phyloP scores from a whole-genome alignment of 1,140 invertebrate species.

The Aphelenchoides avenae region DNA sequence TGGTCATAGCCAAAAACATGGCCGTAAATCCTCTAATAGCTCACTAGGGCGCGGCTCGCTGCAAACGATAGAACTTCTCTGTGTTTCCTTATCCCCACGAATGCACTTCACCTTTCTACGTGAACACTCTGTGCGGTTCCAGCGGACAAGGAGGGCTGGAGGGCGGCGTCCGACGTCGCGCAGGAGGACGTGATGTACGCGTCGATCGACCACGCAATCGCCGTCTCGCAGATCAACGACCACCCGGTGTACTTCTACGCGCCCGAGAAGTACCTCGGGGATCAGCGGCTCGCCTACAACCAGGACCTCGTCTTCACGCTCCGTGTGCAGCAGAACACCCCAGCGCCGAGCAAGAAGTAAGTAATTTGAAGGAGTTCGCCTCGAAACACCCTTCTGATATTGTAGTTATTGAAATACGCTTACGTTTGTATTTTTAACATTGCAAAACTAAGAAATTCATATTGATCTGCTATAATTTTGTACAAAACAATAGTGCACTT shows the following conservation, averaged over 20 bases:
- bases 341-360: not conserved
- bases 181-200: conserved; percentile 61
- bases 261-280: conserved; percentile 73
- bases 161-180: conserved; percentile 67
- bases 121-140: conserved; percentile 1
- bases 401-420: too few species aligned
- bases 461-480: too few species aligned
- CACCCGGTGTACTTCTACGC: conserved; percentile 77
- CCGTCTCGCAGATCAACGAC: conserved; percentile 68
- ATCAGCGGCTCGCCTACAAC: conserved; percentile 88
- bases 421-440: too few species aligned
- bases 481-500: too few species aligned
- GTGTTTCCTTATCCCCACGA: conserved; percentile 45
- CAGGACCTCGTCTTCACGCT: conserved; percentile 81
- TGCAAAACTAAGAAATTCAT: too few species aligned
- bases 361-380: too few species aligned
- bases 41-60: too few species aligned
- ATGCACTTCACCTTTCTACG: conserved; percentile 7
- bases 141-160: conserved; percentile 76
- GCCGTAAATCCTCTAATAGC: too few species aligned
- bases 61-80: too few species aligned
- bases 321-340: conserved; percentile 66
- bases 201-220: conserved; percentile 73
- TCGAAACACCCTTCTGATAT: too few species aligned
- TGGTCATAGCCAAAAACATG: too few species aligned